Percentiles rank a stretch among this genome's conserved stretches.
phyloP scores from a whole-genome alignment of 2,113 vertebrate genomes.

The Pongo pygmaeus region DNA sequence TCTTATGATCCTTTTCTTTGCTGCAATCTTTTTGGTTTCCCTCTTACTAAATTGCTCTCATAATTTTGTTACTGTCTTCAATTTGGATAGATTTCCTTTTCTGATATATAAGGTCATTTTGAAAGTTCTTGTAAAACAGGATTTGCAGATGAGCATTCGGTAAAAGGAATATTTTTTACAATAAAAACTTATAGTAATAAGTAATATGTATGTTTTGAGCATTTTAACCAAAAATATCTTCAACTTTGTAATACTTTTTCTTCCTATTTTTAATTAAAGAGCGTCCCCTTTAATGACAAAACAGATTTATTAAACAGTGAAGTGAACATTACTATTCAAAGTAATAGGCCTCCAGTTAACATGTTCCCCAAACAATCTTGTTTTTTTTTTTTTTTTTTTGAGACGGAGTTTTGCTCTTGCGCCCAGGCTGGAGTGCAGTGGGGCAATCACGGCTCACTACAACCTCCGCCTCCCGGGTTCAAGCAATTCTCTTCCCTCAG shows the following conservation, averaged over 20 bases:
- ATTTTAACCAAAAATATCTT: not conserved
- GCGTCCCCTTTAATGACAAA: not conserved
- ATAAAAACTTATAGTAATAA: not conserved
- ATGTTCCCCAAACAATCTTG: not conserved
- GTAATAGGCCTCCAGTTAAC: not conserved
- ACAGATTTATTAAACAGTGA: not conserved
- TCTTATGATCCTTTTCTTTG: not conserved
- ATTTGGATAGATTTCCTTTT: not conserved
- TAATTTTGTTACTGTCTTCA: conserved; percentile 1
- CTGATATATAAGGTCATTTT: not conserved
- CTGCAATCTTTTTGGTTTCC: not conserved
- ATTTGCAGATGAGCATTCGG: not conserved
- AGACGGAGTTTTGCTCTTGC: too few species aligned
- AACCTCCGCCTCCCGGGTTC: too few species aligned
- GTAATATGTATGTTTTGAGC: not conserved
- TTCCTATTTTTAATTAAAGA: not conserved
- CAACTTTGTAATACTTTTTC: not conserved
- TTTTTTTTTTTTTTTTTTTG: not conserved
- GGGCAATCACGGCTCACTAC: too few species aligned
- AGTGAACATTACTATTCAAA: not conserved
- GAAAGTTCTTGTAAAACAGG: conserved; percentile 16
- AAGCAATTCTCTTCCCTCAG: too few species aligned
- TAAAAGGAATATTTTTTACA: not conserved
- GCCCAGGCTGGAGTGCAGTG: too few species aligned
- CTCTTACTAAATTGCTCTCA: not conserved